Evolutionary conservation across 2,113 vertebrate genomes (phyloP), one percentile per base, ranked within the genome.

Genomic region (Chloroceryle aenea): DNA sequence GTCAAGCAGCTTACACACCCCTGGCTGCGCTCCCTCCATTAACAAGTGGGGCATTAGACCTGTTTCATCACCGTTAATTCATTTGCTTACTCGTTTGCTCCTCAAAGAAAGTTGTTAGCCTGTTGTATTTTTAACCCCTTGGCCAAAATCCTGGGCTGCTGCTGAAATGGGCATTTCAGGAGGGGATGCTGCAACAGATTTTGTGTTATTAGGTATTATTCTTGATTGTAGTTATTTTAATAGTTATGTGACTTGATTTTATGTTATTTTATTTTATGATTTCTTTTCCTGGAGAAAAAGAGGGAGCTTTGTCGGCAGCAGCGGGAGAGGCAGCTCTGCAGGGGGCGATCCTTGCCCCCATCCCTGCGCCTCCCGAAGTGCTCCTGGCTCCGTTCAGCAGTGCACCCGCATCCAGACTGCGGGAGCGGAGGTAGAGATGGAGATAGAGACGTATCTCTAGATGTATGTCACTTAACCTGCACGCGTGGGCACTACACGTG

Each of bases 1-100:
- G 97, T 72, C 97, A 98, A 99, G 97, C 98, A 7, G 98, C 98
- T 99, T 98, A 98, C 76, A 45, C 15, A 36, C 68, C 94, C 73
- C 90, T 89, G 55, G 38, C 85, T 32, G 87, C 47, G 18, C 89
- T 82, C 89, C 89, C 90, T 97, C 97, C 94, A 42, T 86, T 87
- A 96, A 74, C 95, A 78, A 84, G 50, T 53, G 69, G 80, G 86
- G 93, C 55, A 53, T 79, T 94, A 98, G 98, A 97, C 93, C 97
- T 86, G 62, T 97, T 97, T 96, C 98, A 97, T 97, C 98, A 52
- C 95, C 84, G 96, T 98, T 98, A 98, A 97, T 98, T 98, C 98
- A 96, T 97, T 97, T 97, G 86, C 97, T 97, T 96, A 87, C 96
- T 97, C 97, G 80, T 98, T 97, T 95, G 42, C 97, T 95, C 94